Base-by-base conservation (phyloP, 2,888 invertebrate species). In the Stegana nigrithorax region DNA sequence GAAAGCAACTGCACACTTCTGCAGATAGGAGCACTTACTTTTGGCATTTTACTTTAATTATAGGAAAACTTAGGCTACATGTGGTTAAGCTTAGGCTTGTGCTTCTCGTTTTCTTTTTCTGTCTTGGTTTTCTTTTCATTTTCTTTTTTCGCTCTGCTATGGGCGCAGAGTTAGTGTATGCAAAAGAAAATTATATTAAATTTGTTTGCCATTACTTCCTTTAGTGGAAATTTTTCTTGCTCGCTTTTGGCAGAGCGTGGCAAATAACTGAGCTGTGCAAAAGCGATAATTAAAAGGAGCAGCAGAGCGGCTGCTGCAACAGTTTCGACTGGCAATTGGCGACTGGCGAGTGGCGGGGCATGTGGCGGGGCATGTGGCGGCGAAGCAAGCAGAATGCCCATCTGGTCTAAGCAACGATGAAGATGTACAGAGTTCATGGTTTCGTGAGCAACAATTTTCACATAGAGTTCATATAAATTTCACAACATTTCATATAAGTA, bases 401-500 rank as follows among this genome's bases (percentile, higher is more conserved):
- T 23, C 26, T 23, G 10, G 7, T 26, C 26, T 23, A 51, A 21
- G 39, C 56, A 56, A 39, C 32, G 26, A 25, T 67, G 26, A 63
- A 59, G 59, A 68, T 17, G 59, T 65, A 51, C 62, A 67, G 63
- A 68, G 67, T 79, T 75, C 70, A 79, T 73, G 80, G 76, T 67
- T 79, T 73, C 78, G 72, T 77, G 75, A 75, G 60, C 80, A 75
- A 71, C 78, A 75, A 78, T 69, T 75, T n/a, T 6, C 4, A 36
- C 10, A n/a, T n/a, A 36, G 36, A 36, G 10, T 6, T 10, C 36
- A n/a, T 39, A 39, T 39, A 39, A 39, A 39, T 14, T 39, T 39
- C 17, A 14, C 39, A 17, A 39, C 39, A 39, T 39, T 39, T 39
- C 17, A 39, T 39, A 17, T 17, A 39, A 39, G 39, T 39, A n/a